A percentile compares a stretch with the other conserved stretches of the same genome.
These are phyloP conservation scores for Petrosia ficiformis DNA, from an alignment of 37 sponge, comb jelly and placozoan species.

Conservation along the genomic window DNA sequence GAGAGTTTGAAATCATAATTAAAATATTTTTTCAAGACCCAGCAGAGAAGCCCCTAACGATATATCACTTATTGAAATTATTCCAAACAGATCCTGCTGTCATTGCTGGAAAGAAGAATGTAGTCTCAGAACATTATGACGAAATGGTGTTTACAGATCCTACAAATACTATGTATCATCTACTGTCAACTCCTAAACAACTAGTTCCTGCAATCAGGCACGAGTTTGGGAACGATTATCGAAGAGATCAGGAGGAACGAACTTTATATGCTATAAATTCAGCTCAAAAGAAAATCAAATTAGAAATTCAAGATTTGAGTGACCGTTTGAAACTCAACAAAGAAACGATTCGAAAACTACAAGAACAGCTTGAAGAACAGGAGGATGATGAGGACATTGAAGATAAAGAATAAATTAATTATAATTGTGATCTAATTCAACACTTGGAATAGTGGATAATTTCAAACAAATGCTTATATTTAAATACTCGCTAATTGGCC, in stretches of 20 bases:
- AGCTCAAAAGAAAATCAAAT: constrained; percentile 75
- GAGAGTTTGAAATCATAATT: constrained; percentile 92
- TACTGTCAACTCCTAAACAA: constrained; percentile 58
- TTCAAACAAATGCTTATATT: neutral
- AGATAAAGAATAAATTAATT: neutral
- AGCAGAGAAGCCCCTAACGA: constrained; percentile 90
- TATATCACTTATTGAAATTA: constrained; percentile 91
- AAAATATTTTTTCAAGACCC: constrained; percentile 91
- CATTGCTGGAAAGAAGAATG: constrained; percentile 82
- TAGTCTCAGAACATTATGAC: constrained; percentile 90
- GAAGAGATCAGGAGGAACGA: constrained; percentile 80
- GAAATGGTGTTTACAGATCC: constrained; percentile 95
- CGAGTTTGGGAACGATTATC: constrained; percentile 72
- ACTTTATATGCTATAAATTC: constrained; percentile 40
- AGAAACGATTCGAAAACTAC: constrained; percentile 53
- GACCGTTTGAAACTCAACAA: constrained; percentile 68
- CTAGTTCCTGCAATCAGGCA: constrained; percentile 69
- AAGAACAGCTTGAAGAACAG: constrained; percentile 66
- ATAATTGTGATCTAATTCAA: neutral
- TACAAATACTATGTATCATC: constrained; percentile 64
- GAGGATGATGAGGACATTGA: constrained; percentile 42
- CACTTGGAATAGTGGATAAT: neutral
- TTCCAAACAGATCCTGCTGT: constrained; percentile 85
- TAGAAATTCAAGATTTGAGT: constrained; percentile 81
- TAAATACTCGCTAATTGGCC: too few relatives aligned